Conservation (phyloP, 2,888 invertebrate genomes). For the Strigamia crassipes region DNA sequence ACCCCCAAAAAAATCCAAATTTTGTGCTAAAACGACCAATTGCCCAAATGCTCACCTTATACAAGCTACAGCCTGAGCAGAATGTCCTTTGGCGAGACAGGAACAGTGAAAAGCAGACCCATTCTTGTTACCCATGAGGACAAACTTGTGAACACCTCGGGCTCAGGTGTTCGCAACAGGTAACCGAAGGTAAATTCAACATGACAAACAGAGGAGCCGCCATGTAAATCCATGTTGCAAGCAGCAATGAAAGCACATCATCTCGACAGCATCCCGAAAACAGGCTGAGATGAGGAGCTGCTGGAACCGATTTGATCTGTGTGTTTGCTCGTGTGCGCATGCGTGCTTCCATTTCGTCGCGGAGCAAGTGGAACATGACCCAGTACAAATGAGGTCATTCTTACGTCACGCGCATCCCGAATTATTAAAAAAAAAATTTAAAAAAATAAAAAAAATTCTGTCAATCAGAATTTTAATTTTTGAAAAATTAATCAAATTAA, state of each 20-base stretch:
- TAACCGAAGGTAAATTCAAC: background rate
- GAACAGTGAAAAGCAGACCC: constrained; percentile 10
- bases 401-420: background rate
- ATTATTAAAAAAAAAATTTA: too few species aligned
- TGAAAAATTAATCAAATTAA: too few species aligned
- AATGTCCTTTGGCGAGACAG: constrained; percentile 27
- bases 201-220: background rate
- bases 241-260: background rate
- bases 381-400: constrained; percentile 3
- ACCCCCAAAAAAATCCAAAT: too few species aligned
- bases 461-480: too few species aligned
- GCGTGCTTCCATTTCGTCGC: background rate
- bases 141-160: constrained; percentile 5
- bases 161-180: constrained; percentile 27
- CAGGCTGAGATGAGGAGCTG: background rate
- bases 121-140: constrained; percentile 27
- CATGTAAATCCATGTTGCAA: background rate
- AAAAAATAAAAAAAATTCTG: too few species aligned
- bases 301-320: constrained; percentile 13
- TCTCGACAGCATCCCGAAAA: constrained; percentile 5
- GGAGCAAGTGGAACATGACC: constrained; percentile 1
- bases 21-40: too few species aligned
- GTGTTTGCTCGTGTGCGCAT: constrained; percentile 6
- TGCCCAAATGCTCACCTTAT: background rate
- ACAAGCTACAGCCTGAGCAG: constrained; percentile 5